phyloP scores from a whole-genome alignment of 2,113 vertebrate species.

The Perognathus longimembris region DNA sequence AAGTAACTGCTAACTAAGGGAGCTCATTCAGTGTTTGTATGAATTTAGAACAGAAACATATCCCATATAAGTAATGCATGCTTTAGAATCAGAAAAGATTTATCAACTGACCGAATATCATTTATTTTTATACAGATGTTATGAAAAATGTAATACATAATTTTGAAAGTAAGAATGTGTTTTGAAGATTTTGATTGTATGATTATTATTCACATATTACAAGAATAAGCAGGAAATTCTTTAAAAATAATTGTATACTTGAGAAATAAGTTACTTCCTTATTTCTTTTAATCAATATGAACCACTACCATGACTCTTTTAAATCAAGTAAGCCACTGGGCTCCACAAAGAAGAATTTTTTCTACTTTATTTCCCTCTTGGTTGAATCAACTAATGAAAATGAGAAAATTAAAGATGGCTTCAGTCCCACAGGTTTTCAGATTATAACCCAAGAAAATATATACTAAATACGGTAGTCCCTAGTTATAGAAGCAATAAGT shows the following conservation, averaged over 20 bases:
- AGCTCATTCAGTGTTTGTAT: not conserved
- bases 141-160: not conserved
- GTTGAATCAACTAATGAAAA: not conserved
- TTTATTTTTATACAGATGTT: not conserved
- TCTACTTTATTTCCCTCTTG: not conserved
- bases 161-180: not conserved
- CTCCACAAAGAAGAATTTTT: not conserved
- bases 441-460: not conserved
- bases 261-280: no score
- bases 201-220: not conserved
- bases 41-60: not conserved
- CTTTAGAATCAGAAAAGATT: no score
- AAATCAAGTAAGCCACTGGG: not conserved
- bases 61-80: no score
- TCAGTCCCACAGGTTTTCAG: not conserved
- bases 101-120: no score
- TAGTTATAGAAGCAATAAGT: no score
- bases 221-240: not conserved
- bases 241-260: not conserved
- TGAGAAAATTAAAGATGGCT: not conserved
- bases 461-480: not conserved
- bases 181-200: not conserved
- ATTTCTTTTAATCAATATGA: not conserved
- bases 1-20: not conserved
- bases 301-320: not conserved